phyloP scores from a whole-genome alignment of 2,113 vertebrate species.

The Cairina moschata region DNA sequence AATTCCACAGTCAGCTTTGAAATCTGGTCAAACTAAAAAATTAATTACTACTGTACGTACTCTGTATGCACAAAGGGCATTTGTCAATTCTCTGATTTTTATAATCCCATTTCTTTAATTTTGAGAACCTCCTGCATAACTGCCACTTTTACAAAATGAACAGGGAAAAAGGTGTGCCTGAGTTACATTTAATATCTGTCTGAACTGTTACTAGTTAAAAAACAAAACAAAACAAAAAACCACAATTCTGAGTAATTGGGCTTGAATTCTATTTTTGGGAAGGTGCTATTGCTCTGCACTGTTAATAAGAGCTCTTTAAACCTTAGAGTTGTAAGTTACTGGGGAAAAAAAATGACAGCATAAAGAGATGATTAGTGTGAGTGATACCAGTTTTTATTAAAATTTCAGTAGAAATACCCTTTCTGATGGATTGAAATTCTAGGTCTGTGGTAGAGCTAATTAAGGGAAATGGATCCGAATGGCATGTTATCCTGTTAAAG shows the following conservation, averaged over 20 bases:
- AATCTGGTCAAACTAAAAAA: slow-evolving; percentile 18
- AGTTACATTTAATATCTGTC: slow-evolving; percentile 28
- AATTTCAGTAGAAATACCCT: not conserved
- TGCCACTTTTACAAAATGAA: not conserved
- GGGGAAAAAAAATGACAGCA: not conserved
- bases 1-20: not conserved
- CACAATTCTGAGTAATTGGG: not conserved
- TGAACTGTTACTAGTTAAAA: not conserved
- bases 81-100: slow-evolving; percentile 40
- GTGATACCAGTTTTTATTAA: not conserved
- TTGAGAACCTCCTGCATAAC: not conserved
- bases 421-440: not conserved
- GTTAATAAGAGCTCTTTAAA: slow-evolving; percentile 1
- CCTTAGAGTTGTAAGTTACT: not conserved
- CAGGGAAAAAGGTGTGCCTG: not conserved
- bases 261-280: not conserved
- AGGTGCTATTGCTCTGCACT: not conserved
- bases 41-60: slow-evolving; percentile 21
- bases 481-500: not conserved
- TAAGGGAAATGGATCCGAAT: not conserved
- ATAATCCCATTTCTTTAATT: slow-evolving; percentile 29
- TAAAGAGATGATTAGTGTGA: not conserved
- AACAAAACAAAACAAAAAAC: not conserved
- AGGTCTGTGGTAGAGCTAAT: not conserved
- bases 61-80: not conserved